Conservation (phyloP, 2,113 vertebrate genomes). For the Pampusana beccarii region DNA sequence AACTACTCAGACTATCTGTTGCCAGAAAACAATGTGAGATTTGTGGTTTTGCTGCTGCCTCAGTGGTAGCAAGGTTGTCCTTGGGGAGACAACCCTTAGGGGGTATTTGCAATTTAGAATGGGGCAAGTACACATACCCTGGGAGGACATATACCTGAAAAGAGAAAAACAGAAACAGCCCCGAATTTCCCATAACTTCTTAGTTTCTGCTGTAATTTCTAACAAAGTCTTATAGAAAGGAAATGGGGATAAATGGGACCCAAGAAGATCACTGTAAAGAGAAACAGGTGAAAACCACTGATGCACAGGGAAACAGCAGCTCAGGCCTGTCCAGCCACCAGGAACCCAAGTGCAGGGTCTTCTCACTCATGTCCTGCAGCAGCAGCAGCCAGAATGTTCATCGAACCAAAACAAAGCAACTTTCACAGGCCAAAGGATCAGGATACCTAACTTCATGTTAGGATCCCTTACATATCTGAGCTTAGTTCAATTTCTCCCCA, state of each 20-base stretch:
- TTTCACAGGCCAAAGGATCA: not conserved
- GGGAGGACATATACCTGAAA: not conserved
- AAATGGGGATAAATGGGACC: not conserved
- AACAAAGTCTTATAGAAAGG: not conserved
- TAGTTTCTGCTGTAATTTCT: not conserved
- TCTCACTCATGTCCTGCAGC: not conserved
- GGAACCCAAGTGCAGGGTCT: rapidly evolving
- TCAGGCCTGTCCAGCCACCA: not conserved
- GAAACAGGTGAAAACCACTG: not conserved
- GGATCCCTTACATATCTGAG: not conserved
- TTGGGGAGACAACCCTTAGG: not conserved
- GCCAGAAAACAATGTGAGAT: not conserved
- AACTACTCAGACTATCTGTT: not conserved
- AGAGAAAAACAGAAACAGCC: not conserved
- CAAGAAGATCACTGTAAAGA: not conserved
- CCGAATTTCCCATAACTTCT: not conserved
- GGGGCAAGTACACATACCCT: not conserved
- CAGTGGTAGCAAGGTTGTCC: not conserved
- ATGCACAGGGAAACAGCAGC: not conserved
- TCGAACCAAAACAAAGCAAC: not conserved
- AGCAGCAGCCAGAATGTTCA: not conserved
- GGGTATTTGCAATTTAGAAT: not conserved
- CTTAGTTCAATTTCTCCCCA: not conserved
- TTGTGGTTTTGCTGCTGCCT: not conserved
- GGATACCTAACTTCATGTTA: not conserved